Evolutionary conservation across 2,888 invertebrate species (phyloP).

Genomic region (Drosophila ezoana): DNA sequence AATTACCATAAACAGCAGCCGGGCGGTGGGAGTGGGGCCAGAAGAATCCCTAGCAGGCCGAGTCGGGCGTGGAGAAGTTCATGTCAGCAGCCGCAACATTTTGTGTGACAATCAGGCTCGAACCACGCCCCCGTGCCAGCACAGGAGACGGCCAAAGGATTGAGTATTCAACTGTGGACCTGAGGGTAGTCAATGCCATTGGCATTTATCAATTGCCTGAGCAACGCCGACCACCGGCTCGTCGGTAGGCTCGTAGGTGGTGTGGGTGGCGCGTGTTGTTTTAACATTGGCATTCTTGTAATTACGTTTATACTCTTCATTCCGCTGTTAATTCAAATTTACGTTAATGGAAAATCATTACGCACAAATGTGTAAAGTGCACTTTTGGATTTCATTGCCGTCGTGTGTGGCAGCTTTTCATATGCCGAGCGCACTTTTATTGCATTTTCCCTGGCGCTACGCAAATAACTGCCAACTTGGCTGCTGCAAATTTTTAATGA

Average conservation of each 20-base stretch:
- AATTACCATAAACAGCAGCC: slow-evolving; percentile 77
- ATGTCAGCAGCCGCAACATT: slow-evolving; percentile 43
- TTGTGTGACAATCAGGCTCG: slow-evolving; percentile 35
- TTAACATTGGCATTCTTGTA: slow-evolving; percentile 69
- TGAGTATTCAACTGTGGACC: slow-evolving; percentile 19
- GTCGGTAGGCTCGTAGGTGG: slow-evolving; percentile 5
- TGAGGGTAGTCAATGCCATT: slow-evolving; percentile 61
- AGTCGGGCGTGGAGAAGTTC: slow-evolving; percentile 9
- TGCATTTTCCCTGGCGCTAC: slow-evolving; percentile 57
- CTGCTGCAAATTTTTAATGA: slow-evolving; percentile 71
- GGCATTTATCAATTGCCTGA: slow-evolving; percentile 74
- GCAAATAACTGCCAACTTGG: slow-evolving; percentile 53
- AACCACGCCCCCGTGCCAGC: slow-evolving; percentile 21
- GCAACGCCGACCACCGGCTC: slow-evolving; percentile 2
- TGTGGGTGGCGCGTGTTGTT: slow-evolving; percentile 56
- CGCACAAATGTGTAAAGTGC: slow-evolving; percentile 80
- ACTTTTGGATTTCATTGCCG: slow-evolving; percentile 61
- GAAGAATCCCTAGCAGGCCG: slow-evolving; percentile 3
- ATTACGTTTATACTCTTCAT: slow-evolving; percentile 65
- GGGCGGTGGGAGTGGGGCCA: background rate
- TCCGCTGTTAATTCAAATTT: slow-evolving; percentile 77
- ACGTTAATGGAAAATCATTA: slow-evolving; percentile 82
- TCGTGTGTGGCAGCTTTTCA: slow-evolving; percentile 30
- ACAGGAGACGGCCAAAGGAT: slow-evolving; percentile 41
- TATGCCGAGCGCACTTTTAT: slow-evolving; percentile 56